Evolutionary conservation across 2,797 vertebrate genomes (phyloP).

Genomic region (Odontamblyopus lacepedii): DNA sequence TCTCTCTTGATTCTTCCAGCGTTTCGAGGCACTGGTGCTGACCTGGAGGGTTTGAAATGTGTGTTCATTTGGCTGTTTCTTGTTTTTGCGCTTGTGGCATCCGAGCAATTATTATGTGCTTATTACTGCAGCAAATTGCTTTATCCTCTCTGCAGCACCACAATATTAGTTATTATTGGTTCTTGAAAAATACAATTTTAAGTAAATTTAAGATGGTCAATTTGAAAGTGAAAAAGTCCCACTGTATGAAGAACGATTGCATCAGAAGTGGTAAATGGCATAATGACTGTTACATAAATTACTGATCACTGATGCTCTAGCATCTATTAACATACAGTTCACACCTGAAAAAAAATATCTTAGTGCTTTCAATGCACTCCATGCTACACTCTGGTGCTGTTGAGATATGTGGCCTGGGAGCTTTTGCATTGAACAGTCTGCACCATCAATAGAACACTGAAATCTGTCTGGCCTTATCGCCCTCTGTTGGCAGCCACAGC

Average conservation of each 20-base stretch:
- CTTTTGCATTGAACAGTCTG: slow-evolving; percentile 15
- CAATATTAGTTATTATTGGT: slow-evolving; percentile 1
- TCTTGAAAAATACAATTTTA: background rate
- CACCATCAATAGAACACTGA: slow-evolving; percentile 12
- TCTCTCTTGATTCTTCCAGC: slow-evolving; percentile 61
- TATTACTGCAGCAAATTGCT: slow-evolving; percentile 26
- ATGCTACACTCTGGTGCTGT: slow-evolving; percentile 55
- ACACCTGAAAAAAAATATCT: background rate
- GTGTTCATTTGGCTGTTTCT: slow-evolving; percentile 73
- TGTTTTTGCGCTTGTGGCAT: slow-evolving; percentile 61
- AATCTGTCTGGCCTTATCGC: slow-evolving; percentile 25
- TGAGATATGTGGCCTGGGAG: slow-evolving; percentile 51
- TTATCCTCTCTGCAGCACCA: slow-evolving; percentile 65
- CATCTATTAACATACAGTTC: background rate
- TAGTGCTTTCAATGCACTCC: background rate
- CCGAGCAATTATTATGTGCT: slow-evolving; percentile 47
- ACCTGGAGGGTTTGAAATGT: slow-evolving; percentile 83
- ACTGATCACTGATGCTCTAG: background rate
- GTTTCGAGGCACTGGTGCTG: slow-evolving; percentile 72
- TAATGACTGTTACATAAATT: too few species aligned
- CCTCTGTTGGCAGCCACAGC: slow-evolving; percentile 31
- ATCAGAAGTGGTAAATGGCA: background rate
- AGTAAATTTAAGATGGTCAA: too few species aligned
- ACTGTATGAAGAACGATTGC: background rate
- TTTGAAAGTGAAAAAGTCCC: too few species aligned